Conservation (phyloP, 2,888 invertebrate species). For the Lasioglossum marginatum region DNA sequence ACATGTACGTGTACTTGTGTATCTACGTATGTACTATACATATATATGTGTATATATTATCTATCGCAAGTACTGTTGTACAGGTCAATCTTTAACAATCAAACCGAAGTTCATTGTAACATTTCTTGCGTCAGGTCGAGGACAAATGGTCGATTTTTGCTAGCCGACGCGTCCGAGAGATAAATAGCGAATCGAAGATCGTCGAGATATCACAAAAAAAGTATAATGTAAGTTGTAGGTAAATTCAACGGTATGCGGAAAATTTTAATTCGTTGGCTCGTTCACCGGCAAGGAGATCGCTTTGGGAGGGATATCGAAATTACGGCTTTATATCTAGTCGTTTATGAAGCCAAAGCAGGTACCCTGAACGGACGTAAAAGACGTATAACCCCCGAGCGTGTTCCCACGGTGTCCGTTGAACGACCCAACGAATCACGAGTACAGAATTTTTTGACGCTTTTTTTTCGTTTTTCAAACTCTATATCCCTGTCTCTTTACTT, state of each 20-base stretch:
- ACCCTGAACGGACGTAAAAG: slow-evolving; percentile 23
- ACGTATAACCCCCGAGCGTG: slow-evolving; percentile 12
- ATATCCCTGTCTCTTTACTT: neutral
- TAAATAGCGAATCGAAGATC: slow-evolving; percentile 15
- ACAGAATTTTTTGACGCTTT: slow-evolving; percentile 10
- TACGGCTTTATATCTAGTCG: slow-evolving; percentile 59
- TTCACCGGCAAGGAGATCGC: slow-evolving; percentile 27
- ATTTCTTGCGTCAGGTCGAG: slow-evolving; percentile 24
- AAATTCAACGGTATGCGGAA: slow-evolving; percentile 18
- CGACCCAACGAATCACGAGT: neutral
- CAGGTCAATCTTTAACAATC: slow-evolving; percentile 28
- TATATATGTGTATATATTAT: slow-evolving; percentile 22
- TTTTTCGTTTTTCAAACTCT: slow-evolving; percentile 6
- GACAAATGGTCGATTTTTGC: slow-evolving; percentile 14
- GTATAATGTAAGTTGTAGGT: slow-evolving; percentile 20
- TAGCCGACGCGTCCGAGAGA: slow-evolving; percentile 17
- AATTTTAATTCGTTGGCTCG: slow-evolving; percentile 14
- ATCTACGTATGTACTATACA: neutral
- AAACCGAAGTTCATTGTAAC: slow-evolving; percentile 29
- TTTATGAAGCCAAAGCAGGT: slow-evolving; percentile 40
- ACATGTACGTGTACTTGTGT: slow-evolving; percentile 1
- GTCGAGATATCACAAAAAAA: slow-evolving; percentile 8
- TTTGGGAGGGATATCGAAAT: slow-evolving; percentile 29
- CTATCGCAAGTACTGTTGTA: slow-evolving; percentile 30
- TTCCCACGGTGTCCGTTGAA: slow-evolving; percentile 1